phyloP scores from a whole-genome alignment of 2,797 vertebrate genomes.

The Rhinichthys osculus region DNA sequence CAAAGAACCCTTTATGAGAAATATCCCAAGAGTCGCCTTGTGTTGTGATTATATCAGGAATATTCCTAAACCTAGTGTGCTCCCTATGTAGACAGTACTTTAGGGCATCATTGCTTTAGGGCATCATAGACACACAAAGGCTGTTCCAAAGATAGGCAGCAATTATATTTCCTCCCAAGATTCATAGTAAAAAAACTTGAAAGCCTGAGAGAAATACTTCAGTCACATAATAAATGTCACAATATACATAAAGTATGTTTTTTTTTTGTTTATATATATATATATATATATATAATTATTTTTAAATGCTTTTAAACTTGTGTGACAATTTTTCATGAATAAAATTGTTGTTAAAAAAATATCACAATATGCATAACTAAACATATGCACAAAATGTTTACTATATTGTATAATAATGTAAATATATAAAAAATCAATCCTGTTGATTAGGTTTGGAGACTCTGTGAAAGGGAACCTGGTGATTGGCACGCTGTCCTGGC shows the following conservation, averaged over 20 bases:
- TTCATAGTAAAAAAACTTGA: neutral
- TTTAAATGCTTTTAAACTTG: no score
- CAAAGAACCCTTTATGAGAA: neutral
- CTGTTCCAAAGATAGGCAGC: neutral
- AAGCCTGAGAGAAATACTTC: neutral
- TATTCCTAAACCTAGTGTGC: neutral
- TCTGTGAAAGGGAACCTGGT: conserved; percentile 93
- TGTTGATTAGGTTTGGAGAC: conserved; percentile 86
- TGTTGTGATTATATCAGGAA: neutral
- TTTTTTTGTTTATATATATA: no score
- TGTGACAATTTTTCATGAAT: no score
- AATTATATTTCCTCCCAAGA: neutral
- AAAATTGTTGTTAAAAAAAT: no score
- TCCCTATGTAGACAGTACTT: neutral
- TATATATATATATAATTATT: no score
- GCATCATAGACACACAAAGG: neutral
- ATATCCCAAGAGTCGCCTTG: neutral
- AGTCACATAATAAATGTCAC: neutral
- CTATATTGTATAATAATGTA: neutral
- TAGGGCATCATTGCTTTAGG: no score
- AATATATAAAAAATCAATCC: neutral
- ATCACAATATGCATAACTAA: neutral
- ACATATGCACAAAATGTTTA: neutral
- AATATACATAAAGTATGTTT: no score
- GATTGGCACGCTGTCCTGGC: conserved; percentile 93